Base-by-base conservation (phyloP, 2,113 vertebrate species). In the Nansenia antarctica region DNA sequence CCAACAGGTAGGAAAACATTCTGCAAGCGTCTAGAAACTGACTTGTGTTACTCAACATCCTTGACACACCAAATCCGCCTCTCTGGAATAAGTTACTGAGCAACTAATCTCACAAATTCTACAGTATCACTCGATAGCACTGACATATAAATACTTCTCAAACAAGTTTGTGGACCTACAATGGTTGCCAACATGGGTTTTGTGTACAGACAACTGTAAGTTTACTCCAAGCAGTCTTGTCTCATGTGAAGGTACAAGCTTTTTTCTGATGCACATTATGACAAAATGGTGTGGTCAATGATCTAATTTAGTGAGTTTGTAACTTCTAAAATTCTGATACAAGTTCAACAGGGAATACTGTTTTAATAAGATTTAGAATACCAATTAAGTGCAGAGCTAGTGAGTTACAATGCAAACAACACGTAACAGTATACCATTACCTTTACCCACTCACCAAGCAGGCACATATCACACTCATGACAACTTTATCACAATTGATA, bases 31-130 rank as follows among this genome's bases (percentile, higher is more conserved):
- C 15, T 49, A 32, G 12, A 3, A 31, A 29, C 37, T 84, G 24
- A 29, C 14, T 39, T 45, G 27, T 74, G 62, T 39, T 15, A 71
- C 37, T 22, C 2, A 31, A 69, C 62, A 71, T 58, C 70, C 62
- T 34, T 70, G 72, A 68, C 72, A 79, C 4, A 58, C 55, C 55
- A 65, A 8, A 35, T 30, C 47, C 32, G n/a, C 70, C 49, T 68
- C 18, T 58, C 68, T 58, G 29, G 55, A 18, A 29, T 47, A 68
- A 77, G 45, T 70, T 76, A 80, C 67, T 42, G 65, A 35, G 80
- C n/a, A 11, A 37, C 22, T 73, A 42, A 78, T 29, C 57, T 64
- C 76, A 24, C 47, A 72, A 26, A 34, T 62, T 11, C 35, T 5
- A 37, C 35, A 11, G 35, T 11, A 37, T 37, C 5, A 5, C 35